Percentiles rank a stretch among this genome's conserved stretches.
Conservation (phyloP, 2,797 vertebrate genomes). For the Typhlichthys subterraneus region DNA sequence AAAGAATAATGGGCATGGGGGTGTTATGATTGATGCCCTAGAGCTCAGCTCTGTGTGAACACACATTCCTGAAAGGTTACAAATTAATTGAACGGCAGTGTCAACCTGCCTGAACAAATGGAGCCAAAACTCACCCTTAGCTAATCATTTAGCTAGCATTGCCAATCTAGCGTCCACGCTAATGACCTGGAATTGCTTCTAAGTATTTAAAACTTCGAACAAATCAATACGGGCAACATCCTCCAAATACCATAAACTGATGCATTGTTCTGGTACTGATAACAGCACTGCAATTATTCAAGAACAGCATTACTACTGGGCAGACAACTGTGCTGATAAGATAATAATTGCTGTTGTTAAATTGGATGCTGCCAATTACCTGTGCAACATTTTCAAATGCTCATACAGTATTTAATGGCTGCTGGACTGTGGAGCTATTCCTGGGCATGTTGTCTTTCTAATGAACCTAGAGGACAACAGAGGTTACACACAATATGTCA, state of each 20-base stretch:
- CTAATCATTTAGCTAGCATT: conserved; percentile 34
- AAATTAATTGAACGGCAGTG: conserved; percentile 52
- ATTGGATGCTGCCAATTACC: too few relatives aligned
- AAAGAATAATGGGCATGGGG: conserved; percentile 56
- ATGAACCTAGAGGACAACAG: too few relatives aligned
- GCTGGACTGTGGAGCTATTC: too few relatives aligned
- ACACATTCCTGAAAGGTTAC: conserved; percentile 47
- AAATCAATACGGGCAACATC: conserved; percentile 41
- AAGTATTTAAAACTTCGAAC: conserved; percentile 51
- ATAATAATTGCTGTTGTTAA: too few relatives aligned
- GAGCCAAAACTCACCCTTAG: conserved; percentile 22
- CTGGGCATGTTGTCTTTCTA: too few relatives aligned
- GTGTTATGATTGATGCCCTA: conserved; percentile 50
- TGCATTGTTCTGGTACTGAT: conserved; percentile 28
- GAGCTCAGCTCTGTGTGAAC: conserved; percentile 49
- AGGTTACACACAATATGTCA: too few relatives aligned
- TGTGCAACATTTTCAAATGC: too few relatives aligned
- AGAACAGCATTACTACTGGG: too few relatives aligned
- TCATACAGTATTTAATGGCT: too few relatives aligned
- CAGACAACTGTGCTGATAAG: too few relatives aligned
- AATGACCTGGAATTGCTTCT: conserved; percentile 37
- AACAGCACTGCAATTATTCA: conserved; percentile 1
- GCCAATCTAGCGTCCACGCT: conserved; percentile 23
- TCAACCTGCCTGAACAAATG: conserved; percentile 45
- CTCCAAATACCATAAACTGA: conserved; percentile 8